Evolutionary conservation across 2,888 invertebrate genomes (phyloP), one percentile per base, ranked within the genome.

Genomic region (Epicampocera succincta): DNA sequence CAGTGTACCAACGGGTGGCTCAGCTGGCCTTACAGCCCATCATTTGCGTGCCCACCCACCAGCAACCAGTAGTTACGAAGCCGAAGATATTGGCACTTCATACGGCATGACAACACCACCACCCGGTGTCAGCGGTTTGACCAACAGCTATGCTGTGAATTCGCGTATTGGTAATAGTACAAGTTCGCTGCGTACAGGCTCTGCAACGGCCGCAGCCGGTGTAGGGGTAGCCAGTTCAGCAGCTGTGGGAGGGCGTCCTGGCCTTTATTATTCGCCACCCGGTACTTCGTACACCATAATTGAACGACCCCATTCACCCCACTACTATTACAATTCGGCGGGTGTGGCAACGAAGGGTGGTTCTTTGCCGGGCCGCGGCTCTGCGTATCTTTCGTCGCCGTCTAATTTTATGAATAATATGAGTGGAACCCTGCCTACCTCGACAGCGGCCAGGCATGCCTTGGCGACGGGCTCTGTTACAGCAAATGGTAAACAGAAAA

Each of bases 221-320:
- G 80, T 48, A 9, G 81, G 29, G n/a, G 50, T 68, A 60, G 42
- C 56, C 17, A 75, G 61, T 46, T 73, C 73, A 21, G 69, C 69
- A 40, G 65, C 50, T 50, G 83, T 86, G 21, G 87, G 85, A 19
- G 92, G 93, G 84, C 93, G 94, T 60, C 93, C 95, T 85, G 94
- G 95, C 84, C 92, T 95, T 84, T 96, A 96, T 91, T 96, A 96
- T 91, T 96, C 96, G 84, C 96, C 96, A 75, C 96, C 96, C 33
- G 96, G 96, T 83, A 96, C 96, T 85, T 96, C 96, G 77, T 96
- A 96, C 91, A 96, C 96, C 88, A 96, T 96, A 90, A 95, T 96
- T 87, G 96, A 96, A 92, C 92, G 96, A 84, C 94, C 94, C 87
- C 94, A 94, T 91, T 93, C 93, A 69, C 93, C 95, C 86, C 93